Conservation (phyloP, 2,888 invertebrate species). For the Horisme vitalbata region DNA sequence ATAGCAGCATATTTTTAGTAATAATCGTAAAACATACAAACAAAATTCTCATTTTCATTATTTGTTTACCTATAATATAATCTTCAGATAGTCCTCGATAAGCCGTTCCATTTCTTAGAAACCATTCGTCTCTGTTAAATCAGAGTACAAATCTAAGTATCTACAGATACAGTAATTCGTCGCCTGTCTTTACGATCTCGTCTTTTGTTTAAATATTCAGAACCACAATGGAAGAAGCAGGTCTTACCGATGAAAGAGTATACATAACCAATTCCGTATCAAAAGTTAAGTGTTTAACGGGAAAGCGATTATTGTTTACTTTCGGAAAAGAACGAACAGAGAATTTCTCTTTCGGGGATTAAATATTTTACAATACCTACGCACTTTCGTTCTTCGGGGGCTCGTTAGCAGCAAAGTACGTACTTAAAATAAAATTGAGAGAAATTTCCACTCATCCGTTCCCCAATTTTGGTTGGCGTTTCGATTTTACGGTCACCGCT, state of each 20-base stretch:
- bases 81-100: no score
- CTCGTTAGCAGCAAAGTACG: constrained; percentile 17
- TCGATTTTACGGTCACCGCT: neutral
- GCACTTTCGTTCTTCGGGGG: constrained; percentile 7
- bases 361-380: constrained; percentile 12
- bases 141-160: no score
- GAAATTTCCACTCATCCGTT: constrained; percentile 1
- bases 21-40: no score
- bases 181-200: neutral
- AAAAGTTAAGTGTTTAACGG: neutral
- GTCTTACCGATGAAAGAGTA: neutral
- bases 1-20: no score
- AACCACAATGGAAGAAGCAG: neutral
- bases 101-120: no score
- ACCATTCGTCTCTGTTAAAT: no score
- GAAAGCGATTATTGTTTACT: constrained; percentile 9
- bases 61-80: no score
- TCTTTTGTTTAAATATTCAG: constrained; percentile 18
- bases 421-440: constrained; percentile 1
- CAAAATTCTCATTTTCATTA: no score
- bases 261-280: neutral
- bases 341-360: constrained; percentile 6
- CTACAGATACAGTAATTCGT: no score
- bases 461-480: neutral
- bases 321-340: constrained; percentile 7